phyloP scores from a whole-genome alignment of 1,140 invertebrate genomes.

The Diorhabda sublineata region DNA sequence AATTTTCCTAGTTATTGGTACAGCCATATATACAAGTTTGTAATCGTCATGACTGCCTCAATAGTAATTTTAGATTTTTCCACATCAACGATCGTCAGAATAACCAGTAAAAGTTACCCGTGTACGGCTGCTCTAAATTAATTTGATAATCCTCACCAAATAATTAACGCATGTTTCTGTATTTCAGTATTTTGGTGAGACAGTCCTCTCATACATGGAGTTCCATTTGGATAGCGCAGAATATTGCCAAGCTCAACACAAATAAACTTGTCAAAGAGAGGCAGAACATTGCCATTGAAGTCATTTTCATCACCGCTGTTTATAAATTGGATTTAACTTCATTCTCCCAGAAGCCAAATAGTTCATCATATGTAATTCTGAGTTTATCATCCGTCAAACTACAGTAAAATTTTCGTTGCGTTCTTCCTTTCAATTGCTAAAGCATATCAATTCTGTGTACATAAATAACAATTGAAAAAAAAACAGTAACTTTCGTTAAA shows the following conservation, averaged over 20 bases:
- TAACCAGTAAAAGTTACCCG: too few species aligned
- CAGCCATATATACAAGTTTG: too few species aligned
- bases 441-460: conserved; percentile 33
- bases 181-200: conserved; percentile 47
- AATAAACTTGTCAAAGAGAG: conserved; percentile 61
- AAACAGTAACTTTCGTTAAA: conserved; percentile 15
- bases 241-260: conserved; percentile 95
- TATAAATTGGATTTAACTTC: conserved; percentile 32
- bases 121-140: too few species aligned
- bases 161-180: conserved; percentile 10
- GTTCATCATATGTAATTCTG: conserved; percentile 19
- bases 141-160: too few species aligned
- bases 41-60: too few species aligned
- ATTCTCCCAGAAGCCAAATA: conserved; percentile 39
- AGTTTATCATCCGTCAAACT: conserved; percentile 14
- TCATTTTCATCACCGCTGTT: conserved; percentile 31
- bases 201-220: conserved; percentile 81
- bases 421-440: conserved; percentile 27
- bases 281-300: conserved; percentile 22
- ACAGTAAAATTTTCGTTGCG: conserved; percentile 19
- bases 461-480: conserved; percentile 19
- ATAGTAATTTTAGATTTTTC: too few species aligned
- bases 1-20: too few species aligned
- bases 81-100: too few species aligned
- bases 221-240: conserved; percentile 92